Evolutionary conservation across 2,113 vertebrate species (phyloP).

Genomic region (Argyrosomus japonicus): DNA sequence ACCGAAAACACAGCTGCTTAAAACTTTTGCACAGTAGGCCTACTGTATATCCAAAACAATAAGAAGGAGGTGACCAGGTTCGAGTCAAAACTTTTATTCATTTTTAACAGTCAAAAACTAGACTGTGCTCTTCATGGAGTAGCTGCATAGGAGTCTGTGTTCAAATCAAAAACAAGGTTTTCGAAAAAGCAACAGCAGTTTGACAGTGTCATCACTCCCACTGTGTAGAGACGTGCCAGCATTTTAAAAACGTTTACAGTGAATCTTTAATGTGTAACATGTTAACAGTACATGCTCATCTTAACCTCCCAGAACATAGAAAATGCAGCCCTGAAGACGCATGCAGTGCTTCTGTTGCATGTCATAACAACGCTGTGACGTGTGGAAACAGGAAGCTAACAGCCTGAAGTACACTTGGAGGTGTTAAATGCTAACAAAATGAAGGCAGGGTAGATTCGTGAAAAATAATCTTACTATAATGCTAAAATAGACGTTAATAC

Average conservation of each 20-base stretch:
- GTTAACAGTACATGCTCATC: neutral
- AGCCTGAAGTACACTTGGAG: slow-evolving; percentile 5
- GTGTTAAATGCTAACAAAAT: slow-evolving; percentile 5
- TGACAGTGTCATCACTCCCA: slow-evolving; percentile 13
- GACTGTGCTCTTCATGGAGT: slow-evolving; percentile 14
- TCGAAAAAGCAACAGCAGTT: slow-evolving; percentile 38
- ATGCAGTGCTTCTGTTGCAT: neutral
- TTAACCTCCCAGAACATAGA: neutral
- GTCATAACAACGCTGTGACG: neutral
- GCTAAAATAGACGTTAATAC: slow-evolving; percentile 12
- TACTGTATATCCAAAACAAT: neutral
- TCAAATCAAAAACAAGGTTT: slow-evolving; percentile 29
- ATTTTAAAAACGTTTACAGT: neutral
- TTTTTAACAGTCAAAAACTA: slow-evolving; percentile 22
- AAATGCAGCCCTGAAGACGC: neutral
- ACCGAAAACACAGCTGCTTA: no score
- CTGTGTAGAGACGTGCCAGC: slow-evolving; percentile 13
- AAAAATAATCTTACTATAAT: slow-evolving; percentile 28
- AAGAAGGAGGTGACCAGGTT: neutral
- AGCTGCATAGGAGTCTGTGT: slow-evolving; percentile 30
- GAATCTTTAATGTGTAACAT: neutral
- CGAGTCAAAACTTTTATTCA: slow-evolving; percentile 41
- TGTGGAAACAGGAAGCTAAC: neutral
- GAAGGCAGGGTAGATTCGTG: neutral
- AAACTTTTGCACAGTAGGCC: no score